A percentile compares a stretch with the other conserved stretches of the same genome.
These are phyloP conservation scores for Monoplex corrugatus DNA, from an alignment of 2,888 invertebrate genomes.

Conservation along the genomic window DNA sequence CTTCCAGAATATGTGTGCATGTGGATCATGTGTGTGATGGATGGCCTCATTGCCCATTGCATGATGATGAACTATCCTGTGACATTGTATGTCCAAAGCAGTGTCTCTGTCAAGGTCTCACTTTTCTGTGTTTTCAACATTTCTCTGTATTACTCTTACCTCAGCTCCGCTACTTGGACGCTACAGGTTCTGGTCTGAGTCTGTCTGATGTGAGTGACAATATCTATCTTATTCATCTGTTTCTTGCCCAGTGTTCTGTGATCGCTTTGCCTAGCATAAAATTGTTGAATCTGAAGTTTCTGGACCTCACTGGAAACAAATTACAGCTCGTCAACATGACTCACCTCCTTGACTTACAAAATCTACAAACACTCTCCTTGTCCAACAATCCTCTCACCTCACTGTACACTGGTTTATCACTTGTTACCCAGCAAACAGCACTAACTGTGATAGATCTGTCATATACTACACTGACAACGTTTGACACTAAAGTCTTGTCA, in stretches of 20 bases:
- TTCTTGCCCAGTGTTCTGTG: not conserved
- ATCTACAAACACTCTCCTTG: slow-evolving; percentile 20
- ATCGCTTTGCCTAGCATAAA: not conserved
- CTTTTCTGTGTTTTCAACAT: not conserved
- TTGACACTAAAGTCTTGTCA: slow-evolving; percentile 3
- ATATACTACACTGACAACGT: not conserved
- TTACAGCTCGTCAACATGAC: not conserved
- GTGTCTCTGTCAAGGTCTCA: not conserved
- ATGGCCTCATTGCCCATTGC: slow-evolving; percentile 11
- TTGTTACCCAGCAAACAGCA: not conserved
- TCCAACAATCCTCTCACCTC: slow-evolving; percentile 9
- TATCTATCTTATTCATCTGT: not conserved
- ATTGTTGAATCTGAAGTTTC: not conserved
- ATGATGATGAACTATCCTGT: not conserved
- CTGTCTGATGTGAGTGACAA: not conserved
- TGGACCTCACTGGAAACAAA: not conserved
- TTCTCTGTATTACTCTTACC: slow-evolving; percentile 3
- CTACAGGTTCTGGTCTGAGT: not conserved
- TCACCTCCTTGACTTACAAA: not conserved
- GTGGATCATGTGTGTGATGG: not conserved
- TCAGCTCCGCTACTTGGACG: slow-evolving; percentile 17
- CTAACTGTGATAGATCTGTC: slow-evolving; percentile 7
- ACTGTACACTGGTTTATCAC: not conserved
- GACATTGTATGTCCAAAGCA: not conserved
- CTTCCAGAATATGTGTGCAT: not conserved